phyloP scores from a whole-genome alignment of 2,797 vertebrate genomes.

The Pogoniulus pusillus region DNA sequence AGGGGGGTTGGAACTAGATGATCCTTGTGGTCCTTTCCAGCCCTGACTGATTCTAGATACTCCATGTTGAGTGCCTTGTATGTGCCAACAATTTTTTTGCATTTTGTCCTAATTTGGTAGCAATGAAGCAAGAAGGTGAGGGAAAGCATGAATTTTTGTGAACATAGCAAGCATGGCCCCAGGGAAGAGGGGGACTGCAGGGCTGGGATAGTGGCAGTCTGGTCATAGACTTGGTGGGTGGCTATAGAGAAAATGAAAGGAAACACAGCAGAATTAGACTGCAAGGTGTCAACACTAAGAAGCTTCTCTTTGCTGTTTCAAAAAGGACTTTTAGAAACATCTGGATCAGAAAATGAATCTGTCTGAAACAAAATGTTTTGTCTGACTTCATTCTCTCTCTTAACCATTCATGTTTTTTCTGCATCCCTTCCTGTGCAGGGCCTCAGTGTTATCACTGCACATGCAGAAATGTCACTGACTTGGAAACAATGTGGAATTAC shows the following conservation, averaged over 20 bases:
- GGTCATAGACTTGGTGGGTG: not conserved
- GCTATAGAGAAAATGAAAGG: not conserved
- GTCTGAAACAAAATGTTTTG: not conserved
- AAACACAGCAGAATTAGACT: not conserved
- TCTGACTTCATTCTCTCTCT: not conserved
- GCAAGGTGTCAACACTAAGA: not conserved
- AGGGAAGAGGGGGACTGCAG: not conserved
- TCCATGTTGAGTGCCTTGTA: not conserved
- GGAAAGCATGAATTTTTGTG: not conserved
- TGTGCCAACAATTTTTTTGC: not conserved
- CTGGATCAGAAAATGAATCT: not conserved
- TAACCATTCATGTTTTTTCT: not conserved
- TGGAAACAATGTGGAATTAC: constrained; percentile 26
- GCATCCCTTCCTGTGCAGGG: not conserved
- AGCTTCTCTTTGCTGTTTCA: not conserved
- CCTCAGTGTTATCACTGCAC: not conserved
- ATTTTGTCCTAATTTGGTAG: not conserved
- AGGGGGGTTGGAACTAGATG: too few species aligned
- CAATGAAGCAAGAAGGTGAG: not conserved
- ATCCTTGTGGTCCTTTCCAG: too few species aligned
- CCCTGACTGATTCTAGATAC: too few species aligned
- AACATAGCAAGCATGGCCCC: not conserved
- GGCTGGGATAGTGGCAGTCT: not conserved
- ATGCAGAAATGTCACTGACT: not conserved
- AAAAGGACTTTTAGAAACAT: not conserved